These are phyloP conservation scores for Aphyosemion australe DNA, from an alignment of 2,113 vertebrate species.

Conservation along the genomic window DNA sequence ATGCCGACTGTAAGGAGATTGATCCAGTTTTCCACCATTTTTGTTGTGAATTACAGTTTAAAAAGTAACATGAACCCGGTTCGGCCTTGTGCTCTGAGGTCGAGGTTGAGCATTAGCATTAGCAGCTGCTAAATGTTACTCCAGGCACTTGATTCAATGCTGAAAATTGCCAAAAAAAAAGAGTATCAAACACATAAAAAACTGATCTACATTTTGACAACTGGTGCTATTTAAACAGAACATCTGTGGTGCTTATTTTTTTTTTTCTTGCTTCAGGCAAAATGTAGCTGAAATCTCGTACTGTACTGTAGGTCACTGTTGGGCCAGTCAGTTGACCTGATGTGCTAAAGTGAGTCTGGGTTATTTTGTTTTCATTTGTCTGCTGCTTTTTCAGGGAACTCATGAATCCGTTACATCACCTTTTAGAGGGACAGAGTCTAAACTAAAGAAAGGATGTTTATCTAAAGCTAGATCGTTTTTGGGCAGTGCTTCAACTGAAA, in stretches of 20 bases:
- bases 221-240: conserved; percentile 82
- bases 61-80: conserved; percentile 30
- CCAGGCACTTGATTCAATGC: conserved; percentile 53
- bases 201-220: conserved; percentile 71
- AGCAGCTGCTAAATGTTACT: conserved; percentile 56
- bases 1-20: conserved; percentile 56
- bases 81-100: conserved; percentile 52
- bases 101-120: conserved; percentile 48
- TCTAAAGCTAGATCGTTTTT: conserved; percentile 26
- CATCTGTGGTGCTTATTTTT: conserved; percentile 77
- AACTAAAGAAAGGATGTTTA: conserved; percentile 39
- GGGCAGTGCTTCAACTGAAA: conserved; percentile 35
- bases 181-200: neutral
- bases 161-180: conserved; percentile 69
- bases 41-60: conserved; percentile 41
- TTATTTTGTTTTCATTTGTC: conserved; percentile 26
- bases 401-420: conserved; percentile 32
- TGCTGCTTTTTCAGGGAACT: conserved; percentile 59
- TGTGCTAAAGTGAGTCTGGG: neutral
- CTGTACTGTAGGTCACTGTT: conserved; percentile 51
- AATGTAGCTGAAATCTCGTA: conserved; percentile 72
- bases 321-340: conserved; percentile 11
- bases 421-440: conserved; percentile 30
- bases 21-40: conserved; percentile 28
- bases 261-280: conserved; percentile 69